Conservation (phyloP, 2,113 vertebrate genomes). For the Serinus canaria region DNA sequence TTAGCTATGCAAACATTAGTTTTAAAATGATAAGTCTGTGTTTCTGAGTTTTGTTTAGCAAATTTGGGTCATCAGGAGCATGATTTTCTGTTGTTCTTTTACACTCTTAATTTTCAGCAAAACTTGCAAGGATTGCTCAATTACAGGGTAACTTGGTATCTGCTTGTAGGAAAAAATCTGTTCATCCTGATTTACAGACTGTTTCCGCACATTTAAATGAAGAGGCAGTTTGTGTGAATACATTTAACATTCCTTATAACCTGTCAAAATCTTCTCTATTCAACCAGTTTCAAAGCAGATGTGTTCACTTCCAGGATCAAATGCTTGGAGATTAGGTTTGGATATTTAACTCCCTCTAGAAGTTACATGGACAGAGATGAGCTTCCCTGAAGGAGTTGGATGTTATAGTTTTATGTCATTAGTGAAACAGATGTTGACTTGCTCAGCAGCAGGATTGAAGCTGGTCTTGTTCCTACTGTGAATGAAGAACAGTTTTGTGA, state of each 20-base stretch:
- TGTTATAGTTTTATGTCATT: background rate
- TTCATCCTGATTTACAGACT: background rate
- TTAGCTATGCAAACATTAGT: background rate
- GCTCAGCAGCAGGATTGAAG: background rate
- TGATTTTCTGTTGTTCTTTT: background rate
- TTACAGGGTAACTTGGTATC: background rate
- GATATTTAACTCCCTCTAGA: background rate
- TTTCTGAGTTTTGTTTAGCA: background rate
- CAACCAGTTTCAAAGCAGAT: background rate
- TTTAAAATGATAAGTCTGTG: background rate
- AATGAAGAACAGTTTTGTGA: background rate
- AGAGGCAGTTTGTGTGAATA: background rate
- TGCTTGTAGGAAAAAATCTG: background rate
- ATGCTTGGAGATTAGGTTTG: background rate
- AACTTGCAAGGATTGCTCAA: background rate
- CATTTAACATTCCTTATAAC: background rate
- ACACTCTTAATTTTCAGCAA: background rate
- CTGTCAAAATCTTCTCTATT: background rate
- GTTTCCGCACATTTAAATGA: background rate
- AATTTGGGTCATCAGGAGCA: background rate
- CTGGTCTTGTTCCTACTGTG: background rate
- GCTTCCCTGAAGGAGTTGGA: background rate
- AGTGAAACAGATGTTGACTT: background rate
- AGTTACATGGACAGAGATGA: background rate
- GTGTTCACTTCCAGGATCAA: background rate